phyloP scores from a whole-genome alignment of 1,140 invertebrate genomes.

The Hetaerina americana region DNA sequence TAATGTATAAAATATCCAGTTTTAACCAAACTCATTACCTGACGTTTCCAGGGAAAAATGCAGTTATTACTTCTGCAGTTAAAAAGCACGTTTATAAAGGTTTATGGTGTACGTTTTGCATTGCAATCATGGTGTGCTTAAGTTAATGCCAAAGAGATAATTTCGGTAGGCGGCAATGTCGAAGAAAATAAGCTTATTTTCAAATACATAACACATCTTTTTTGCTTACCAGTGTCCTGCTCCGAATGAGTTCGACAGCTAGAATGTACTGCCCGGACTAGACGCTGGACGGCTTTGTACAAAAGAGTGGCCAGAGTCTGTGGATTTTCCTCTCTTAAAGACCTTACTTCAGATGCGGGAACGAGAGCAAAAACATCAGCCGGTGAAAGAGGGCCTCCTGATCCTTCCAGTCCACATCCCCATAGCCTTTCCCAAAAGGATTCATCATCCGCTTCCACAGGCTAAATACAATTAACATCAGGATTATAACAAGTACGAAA shows the following conservation, averaged over 20 bases:
- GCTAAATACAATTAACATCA: too few species aligned
- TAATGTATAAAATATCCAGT: too few species aligned
- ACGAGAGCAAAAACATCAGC: slow-evolving; percentile 97
- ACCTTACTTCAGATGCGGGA: slow-evolving; percentile 84
- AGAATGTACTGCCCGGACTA: slow-evolving; percentile 85
- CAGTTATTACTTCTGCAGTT: too few species aligned
- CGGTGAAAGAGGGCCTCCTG: slow-evolving; percentile 80
- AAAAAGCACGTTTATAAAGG: too few species aligned
- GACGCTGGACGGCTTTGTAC: slow-evolving; percentile 95
- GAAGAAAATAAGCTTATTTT: neutral
- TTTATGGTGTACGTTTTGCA: too few species aligned
- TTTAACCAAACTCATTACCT: too few species aligned
- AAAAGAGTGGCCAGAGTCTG: slow-evolving; percentile 97
- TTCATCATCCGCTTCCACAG: slow-evolving; percentile 81
- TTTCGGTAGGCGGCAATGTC: neutral
- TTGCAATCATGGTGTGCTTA: too few species aligned
- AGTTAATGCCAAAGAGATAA: neutral
- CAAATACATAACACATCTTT: slow-evolving; percentile 12
- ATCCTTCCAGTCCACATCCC: slow-evolving; percentile 30
- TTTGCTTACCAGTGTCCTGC: slow-evolving; percentile 87
- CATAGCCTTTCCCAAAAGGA: slow-evolving; percentile 99
- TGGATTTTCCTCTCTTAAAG: slow-evolving; percentile 87
- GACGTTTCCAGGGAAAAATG: too few species aligned
- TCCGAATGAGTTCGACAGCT: slow-evolving; percentile 86
- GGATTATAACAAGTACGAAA: too few species aligned